Evolutionary conservation across 1,140 invertebrate genomes (phyloP).

Genomic region (Meloidogyne chitwoodi): DNA sequence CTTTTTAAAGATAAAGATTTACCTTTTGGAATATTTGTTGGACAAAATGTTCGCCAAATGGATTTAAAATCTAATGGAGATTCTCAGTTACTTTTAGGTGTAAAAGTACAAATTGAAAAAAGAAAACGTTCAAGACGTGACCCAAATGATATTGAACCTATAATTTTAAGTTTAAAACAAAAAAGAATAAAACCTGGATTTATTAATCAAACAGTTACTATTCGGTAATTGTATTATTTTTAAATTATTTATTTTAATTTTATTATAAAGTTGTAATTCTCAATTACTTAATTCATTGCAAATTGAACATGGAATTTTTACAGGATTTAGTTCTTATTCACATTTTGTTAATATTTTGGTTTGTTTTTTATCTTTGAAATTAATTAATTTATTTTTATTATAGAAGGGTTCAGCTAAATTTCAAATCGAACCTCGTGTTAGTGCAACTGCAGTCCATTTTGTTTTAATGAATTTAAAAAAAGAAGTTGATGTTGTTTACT

Average conservation of each 20-base stretch:
- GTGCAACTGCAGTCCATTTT: conserved; percentile 39
- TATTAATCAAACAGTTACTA: conserved; percentile 34
- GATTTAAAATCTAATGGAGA: conserved; percentile 19
- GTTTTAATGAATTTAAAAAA: conserved; percentile 31
- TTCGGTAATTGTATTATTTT: conserved; percentile 23
- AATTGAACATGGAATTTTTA: conserved; percentile 43
- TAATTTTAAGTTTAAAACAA: conserved; percentile 32
- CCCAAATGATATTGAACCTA: conserved; percentile 41
- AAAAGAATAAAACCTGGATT: conserved; percentile 13
- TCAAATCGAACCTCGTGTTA: conserved; percentile 19
- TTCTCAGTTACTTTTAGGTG: conserved; percentile 31
- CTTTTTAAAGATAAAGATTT: neutral
- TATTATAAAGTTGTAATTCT: conserved; percentile 30
- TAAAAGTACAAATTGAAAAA: conserved; percentile 39
- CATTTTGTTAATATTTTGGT: conserved; percentile 32
- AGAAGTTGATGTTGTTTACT: conserved; percentile 13
- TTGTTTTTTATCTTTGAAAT: neutral
- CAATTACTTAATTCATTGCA: conserved; percentile 26
- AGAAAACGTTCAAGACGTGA: conserved; percentile 35
- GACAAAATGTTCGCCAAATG: neutral
- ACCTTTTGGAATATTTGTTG: neutral
- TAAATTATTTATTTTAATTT: neutral
- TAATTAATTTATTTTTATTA: conserved; percentile 8
- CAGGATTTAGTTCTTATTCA: conserved; percentile 32
- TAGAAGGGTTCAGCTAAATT: conserved; percentile 20